Evolutionary conservation across 2,888 invertebrate genomes (phyloP), one percentile per base, ranked within the genome.

Genomic region (Oligia strigilis): DNA sequence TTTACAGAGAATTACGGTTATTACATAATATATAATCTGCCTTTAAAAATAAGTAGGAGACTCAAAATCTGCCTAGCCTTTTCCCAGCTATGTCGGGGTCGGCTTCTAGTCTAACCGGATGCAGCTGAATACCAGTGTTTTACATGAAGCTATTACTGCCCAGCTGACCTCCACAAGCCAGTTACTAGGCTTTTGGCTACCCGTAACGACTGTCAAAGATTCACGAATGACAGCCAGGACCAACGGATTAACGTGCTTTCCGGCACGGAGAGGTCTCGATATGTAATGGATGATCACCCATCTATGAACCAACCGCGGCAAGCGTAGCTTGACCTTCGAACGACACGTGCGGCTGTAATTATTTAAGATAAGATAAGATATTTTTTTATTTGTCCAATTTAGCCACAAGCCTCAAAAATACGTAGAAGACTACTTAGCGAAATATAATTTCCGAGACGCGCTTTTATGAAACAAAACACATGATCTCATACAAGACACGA

Each of bases 1-100:
- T 70, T 84, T 69, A 70, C 60, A 70, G 8, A 80, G 60, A 80
- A 70, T 72, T 52, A 83, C 67, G 69, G 52, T 80, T 83, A 74
- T 67, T 64, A 65, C 36, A 49, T 49, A 29, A 62, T 52, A 83
- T 29, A 29, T 29, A 29, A 40, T 66, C 66, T 64, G 23, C n/a
- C 14, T 76, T 74, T 67, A 77, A 66, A 71, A 80, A 72, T 64
- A 66, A 66, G 19, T n/a, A 23, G 23, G 23, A 65, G 5, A n/a
- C n/a, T 60, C 1, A n/a, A n/a, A 29, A 62, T 17, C 29, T 6
- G 29, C 29, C 29, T 29, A 5, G 14, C 29, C 29, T 14, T 62
- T 62, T 62, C 29, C 29, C 6, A 4, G 14, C 14, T 29, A 62
- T 62, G 6, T 62, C 29, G 29, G 0, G 13, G 5, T n/a, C n/a